Evolutionary conservation across 2,888 invertebrate genomes (phyloP), one percentile per base, ranked within the genome.

Genomic region (Mystacides longicornis): DNA sequence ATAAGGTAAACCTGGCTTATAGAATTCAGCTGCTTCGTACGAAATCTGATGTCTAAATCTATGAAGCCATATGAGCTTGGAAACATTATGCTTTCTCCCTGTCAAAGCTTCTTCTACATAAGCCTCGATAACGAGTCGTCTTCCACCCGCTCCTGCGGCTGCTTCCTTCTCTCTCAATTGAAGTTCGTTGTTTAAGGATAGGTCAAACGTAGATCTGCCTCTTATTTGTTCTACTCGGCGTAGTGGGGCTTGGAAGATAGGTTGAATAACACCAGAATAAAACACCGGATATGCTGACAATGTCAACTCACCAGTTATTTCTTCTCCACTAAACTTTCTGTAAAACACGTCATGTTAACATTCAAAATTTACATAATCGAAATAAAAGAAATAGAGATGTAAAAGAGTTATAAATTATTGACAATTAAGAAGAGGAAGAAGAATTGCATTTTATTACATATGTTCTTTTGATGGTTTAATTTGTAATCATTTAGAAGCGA

Each of bases 101-200:
- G 96, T 96, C 62, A 93, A 78, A 54, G 85, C 85, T 75, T 98
- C 97, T 69, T 94, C 93, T 2, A 97, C 85, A 4, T 89, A 86
- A 1, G 93, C 95, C 67, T 93, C 87, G 49, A 96, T 81, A 27
- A 90, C 82, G 47, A 96, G 83, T 21, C 86, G 86, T 63, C 93
- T 80, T 31, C 81, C 83, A 52, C 94, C 73, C 65, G 86, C 86
- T 11, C 31, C 27, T 11, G 49, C 56, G 64, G 87, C 89, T 33
- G 81, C 83, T 52, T 95, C 73, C 65, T 86, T 86, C 19, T 43
- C 57, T 11, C 49, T 22, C 54, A 95, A 73, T 65, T 86, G 86
- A 56, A 87, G 73, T 67, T 90, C 85, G 60, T 81, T 82, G 61
- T 80, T 80, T 57, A 94, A 81, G 66, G 89, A 86, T 64, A 93